Percentiles rank a stretch among this genome's conserved stretches.
Evolutionary conservation across 2,113 vertebrate species (phyloP).

Genomic region (Serinus canaria): DNA sequence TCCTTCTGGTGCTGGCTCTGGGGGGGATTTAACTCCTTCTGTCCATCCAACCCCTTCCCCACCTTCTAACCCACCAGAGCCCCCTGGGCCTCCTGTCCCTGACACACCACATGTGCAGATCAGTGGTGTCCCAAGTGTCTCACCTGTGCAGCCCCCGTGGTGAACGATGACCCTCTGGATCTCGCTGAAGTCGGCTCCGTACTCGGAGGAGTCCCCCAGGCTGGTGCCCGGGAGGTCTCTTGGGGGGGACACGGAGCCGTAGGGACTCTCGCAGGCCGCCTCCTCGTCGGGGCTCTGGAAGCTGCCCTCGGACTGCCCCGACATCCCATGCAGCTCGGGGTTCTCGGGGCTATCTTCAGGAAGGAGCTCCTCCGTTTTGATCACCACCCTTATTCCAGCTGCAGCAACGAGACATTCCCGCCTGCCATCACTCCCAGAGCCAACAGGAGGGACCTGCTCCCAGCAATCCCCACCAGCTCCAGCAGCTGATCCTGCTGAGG

Average conservation of each 20-base stretch:
- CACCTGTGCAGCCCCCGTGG: constrained; percentile 57
- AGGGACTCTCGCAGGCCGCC: constrained; percentile 49
- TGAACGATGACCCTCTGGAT: constrained; percentile 69
- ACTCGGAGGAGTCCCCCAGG: constrained; percentile 23
- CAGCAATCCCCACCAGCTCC: fast-evolving
- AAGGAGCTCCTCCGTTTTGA: constrained; percentile 67
- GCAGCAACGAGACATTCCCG: not conserved
- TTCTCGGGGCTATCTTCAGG: constrained; percentile 60
- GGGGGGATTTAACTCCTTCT: not conserved
- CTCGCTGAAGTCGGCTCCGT: constrained; percentile 23
- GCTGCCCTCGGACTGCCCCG: constrained; percentile 49
- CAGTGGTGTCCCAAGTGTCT: fast-evolving
- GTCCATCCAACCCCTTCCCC: not conserved
- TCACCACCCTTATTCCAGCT: constrained; percentile 69
- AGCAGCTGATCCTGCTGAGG: fast-evolving
- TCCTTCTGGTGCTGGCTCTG: not conserved
- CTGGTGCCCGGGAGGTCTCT: constrained; percentile 44
- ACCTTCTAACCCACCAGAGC: not conserved
- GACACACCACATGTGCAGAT: fast-evolving
- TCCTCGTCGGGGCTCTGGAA: constrained; percentile 57
- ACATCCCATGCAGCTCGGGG: constrained; percentile 57
- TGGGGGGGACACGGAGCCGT: constrained; percentile 4
- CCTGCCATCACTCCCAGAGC: fast-evolving
- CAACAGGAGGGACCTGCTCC: fast-evolving
- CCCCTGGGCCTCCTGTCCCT: fast-evolving